Evolutionary conservation across 1,140 invertebrate species (phyloP).

Genomic region (Drosophila sproati): DNA sequence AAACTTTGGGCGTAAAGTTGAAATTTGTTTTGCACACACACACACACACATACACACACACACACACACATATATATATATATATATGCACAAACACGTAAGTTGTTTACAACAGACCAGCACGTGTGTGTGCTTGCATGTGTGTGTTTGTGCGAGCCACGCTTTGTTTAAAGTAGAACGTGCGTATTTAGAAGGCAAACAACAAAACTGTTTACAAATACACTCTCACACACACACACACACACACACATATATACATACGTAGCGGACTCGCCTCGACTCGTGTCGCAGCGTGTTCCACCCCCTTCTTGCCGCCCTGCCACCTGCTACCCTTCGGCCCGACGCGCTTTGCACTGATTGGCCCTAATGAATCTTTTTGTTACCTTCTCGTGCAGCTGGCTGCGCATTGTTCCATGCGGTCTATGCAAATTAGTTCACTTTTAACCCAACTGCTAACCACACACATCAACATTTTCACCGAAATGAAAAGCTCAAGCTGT

Average conservation of each 20-base stretch:
- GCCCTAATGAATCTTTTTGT: constrained; percentile 83
- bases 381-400: constrained; percentile 74
- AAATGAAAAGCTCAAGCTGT: background rate
- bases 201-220: constrained; percentile 73
- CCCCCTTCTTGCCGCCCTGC: constrained; percentile 21
- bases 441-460: constrained; percentile 61
- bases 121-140: constrained; percentile 30
- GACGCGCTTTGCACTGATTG: constrained; percentile 79
- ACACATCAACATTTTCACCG: constrained; percentile 10
- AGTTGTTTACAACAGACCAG: constrained; percentile 64
- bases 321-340: constrained; percentile 49
- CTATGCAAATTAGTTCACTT: constrained; percentile 83
- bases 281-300: constrained; percentile 3
- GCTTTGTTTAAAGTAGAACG: constrained; percentile 81
- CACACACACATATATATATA: constrained; percentile 15
- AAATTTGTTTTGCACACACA: constrained; percentile 81
- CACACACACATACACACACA: constrained; percentile 26
- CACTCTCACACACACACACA: constrained; percentile 3
- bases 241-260: constrained; percentile 36
- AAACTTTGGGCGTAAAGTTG: constrained; percentile 82
- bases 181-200: constrained; percentile 82
- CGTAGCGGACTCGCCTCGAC: constrained; percentile 40
- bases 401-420: constrained; percentile 79
- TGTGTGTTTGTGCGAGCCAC: constrained; percentile 39
- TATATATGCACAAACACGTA: constrained; percentile 1